Conservation (phyloP, 1,140 invertebrate genomes). For the Musca vetustissima region DNA sequence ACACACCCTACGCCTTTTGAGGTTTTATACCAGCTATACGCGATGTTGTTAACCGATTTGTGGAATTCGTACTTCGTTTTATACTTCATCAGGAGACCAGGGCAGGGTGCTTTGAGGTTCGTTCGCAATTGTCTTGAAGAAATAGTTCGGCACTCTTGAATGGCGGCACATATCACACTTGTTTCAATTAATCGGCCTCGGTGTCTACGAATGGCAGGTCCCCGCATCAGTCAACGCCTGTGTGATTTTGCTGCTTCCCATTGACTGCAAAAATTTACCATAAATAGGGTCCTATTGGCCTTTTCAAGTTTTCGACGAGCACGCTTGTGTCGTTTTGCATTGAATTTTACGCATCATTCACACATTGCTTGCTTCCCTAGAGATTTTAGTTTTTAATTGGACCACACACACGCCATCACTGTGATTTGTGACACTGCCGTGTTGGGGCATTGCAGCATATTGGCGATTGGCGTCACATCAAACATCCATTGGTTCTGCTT, state of each 20-base stretch:
- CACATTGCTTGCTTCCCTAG: slow-evolving; percentile 38
- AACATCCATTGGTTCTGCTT: too few species aligned
- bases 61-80: not conserved
- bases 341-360: slow-evolving; percentile 54
- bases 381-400: slow-evolving; percentile 49
- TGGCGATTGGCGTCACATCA: too few species aligned
- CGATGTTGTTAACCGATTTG: too few species aligned
- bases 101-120: not conserved
- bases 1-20: slow-evolving; percentile 6
- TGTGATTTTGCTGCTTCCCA: slow-evolving; percentile 7
- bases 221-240: slow-evolving; percentile 18
- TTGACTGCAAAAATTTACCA: slow-evolving; percentile 18
- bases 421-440: too few species aligned
- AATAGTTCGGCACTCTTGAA: not conserved
- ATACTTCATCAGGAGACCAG: too few species aligned
- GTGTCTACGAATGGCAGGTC: slow-evolving; percentile 23
- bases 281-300: slow-evolving; percentile 25
- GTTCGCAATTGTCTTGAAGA: not conserved
- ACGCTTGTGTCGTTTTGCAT: slow-evolving; percentile 21
- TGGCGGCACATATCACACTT: slow-evolving; percentile 28
- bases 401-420: slow-evolving; percentile 40
- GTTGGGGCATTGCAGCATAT: too few species aligned
- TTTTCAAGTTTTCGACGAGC: slow-evolving; percentile 16
- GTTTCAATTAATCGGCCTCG: slow-evolving; percentile 32
- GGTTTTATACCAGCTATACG: too few species aligned